Evolutionary conservation across 1,140 invertebrate genomes (phyloP).

Genomic region (Brachionus koreanus): DNA sequence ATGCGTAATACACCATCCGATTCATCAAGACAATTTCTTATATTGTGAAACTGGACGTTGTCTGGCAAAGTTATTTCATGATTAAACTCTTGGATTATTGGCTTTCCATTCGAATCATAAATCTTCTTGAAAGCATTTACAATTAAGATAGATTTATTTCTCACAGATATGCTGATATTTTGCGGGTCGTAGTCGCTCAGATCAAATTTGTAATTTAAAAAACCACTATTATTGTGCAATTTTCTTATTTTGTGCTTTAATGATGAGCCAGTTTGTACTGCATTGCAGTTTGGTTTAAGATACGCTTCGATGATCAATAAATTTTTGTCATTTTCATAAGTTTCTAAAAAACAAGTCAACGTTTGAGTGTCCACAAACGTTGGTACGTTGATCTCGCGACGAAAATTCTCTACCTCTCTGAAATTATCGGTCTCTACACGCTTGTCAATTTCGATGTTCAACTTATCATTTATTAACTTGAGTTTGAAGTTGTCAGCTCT

Average conservation of each 20-base stretch:
- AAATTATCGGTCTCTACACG: neutral
- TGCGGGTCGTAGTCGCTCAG: conserved; percentile 30
- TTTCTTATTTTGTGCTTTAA: neutral
- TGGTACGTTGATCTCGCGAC: neutral
- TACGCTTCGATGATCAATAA: neutral
- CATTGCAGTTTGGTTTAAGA: neutral
- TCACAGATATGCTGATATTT: conserved; percentile 16
- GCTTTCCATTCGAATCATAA: neutral
- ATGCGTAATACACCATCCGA: conserved; percentile 7
- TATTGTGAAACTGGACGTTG: neutral
- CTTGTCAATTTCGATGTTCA: conserved; percentile 8
- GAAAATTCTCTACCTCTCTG: conserved; percentile 11
- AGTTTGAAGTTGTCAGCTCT: neutral
- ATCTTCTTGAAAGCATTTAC: conserved; percentile 33
- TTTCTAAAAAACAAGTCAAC: neutral
- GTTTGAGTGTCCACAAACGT: neutral
- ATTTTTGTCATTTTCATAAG: neutral
- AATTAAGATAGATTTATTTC: neutral
- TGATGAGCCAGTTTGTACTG: neutral
- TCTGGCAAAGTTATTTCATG: conserved; percentile 37
- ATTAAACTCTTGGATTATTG: conserved; percentile 31
- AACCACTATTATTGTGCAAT: neutral
- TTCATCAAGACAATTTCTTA: conserved; percentile 36
- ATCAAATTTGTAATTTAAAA: conserved; percentile 36
- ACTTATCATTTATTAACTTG: neutral